Percentiles rank a stretch among this genome's conserved stretches.
Evolutionary conservation across 1,140 invertebrate genomes (phyloP).

Genomic region (Drosophila ficusphila): DNA sequence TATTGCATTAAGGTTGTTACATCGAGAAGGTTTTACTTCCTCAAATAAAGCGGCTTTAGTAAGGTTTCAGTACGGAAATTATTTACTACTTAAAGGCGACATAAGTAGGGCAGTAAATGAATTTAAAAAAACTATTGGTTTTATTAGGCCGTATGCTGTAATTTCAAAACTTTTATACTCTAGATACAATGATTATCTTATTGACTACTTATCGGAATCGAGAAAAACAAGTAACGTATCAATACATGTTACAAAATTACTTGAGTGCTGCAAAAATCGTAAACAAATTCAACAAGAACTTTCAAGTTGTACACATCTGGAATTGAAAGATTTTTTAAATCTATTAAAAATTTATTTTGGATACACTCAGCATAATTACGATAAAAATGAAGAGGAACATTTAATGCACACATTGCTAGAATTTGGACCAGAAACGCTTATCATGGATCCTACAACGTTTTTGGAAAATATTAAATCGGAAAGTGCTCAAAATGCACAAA

Average conservation of each 20-base stretch:
- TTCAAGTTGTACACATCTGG: neutral
- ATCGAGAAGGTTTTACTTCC: conserved; percentile 15
- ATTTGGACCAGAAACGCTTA: conserved; percentile 22
- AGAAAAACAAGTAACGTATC: conserved; percentile 15
- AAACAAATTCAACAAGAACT: conserved; percentile 3
- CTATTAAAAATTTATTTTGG: conserved; percentile 17
- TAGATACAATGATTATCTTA: conserved; percentile 40
- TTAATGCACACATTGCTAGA: conserved; percentile 36
- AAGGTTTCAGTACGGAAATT: conserved; percentile 55
- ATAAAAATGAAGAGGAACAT: conserved; percentile 19
- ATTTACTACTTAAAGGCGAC: conserved; percentile 47
- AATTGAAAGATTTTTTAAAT: conserved; percentile 18
- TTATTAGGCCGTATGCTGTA: conserved; percentile 54
- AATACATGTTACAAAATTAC: conserved; percentile 23
- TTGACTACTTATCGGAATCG: conserved; percentile 43
- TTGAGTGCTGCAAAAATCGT: conserved; percentile 46
- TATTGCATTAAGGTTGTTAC: conserved; percentile 44
- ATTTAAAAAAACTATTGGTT: conserved; percentile 55
- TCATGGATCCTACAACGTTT: neutral
- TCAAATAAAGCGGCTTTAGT: conserved; percentile 26
- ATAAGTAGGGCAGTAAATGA: conserved; percentile 37
- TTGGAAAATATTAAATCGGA: conserved; percentile 20
- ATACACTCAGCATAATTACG: neutral
- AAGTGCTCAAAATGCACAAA: conserved; percentile 17
- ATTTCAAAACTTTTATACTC: conserved; percentile 58